These are phyloP conservation scores for Sardina pilchardus DNA, from an alignment of 2,113 vertebrate species.

Conservation along the genomic window DNA sequence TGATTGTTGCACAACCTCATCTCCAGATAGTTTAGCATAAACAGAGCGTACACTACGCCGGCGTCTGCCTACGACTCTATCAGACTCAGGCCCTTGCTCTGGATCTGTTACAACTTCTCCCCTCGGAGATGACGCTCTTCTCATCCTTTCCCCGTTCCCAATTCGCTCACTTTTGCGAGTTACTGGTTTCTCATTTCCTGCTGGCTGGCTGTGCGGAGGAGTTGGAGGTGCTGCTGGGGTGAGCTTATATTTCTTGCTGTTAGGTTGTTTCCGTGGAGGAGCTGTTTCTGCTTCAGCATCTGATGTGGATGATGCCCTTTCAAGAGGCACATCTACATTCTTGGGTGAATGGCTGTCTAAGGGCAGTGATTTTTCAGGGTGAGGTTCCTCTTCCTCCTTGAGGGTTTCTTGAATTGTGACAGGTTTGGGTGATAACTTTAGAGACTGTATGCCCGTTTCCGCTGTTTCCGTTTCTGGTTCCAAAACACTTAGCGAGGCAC, in stretches of 20 bases:
- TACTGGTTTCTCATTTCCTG: constrained; percentile 79
- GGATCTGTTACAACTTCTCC: constrained; percentile 70
- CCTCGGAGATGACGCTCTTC: constrained; percentile 74
- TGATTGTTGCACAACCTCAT: constrained; percentile 71
- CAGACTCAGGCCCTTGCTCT: constrained; percentile 79
- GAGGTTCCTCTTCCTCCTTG: constrained; percentile 67
- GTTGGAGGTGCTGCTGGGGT: constrained; percentile 67
- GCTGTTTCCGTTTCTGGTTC: constrained; percentile 67
- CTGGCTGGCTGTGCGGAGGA: constrained; percentile 50
- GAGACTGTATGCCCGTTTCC: constrained; percentile 51
- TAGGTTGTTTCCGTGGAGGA: constrained; percentile 83
- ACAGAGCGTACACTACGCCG: constrained; percentile 92
- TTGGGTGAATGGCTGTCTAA: constrained; percentile 57
- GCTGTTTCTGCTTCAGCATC: constrained; percentile 75
- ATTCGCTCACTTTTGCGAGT: constrained; percentile 95
- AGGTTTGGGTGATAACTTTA: constrained; percentile 60
- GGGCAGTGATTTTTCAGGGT: constrained; percentile 57
- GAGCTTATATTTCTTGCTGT: constrained; percentile 87
- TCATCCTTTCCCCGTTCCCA: constrained; percentile 91
- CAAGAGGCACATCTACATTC: constrained; percentile 68
- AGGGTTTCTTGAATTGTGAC: constrained; percentile 68
- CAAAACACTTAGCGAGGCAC: constrained; percentile 65
- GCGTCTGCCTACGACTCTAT: constrained; percentile 81
- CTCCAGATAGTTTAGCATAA: constrained; percentile 88
- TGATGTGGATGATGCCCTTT: constrained; percentile 65